Conservation (phyloP, 2,113 vertebrate genomes). For the Myanophis thanlyinensis region DNA sequence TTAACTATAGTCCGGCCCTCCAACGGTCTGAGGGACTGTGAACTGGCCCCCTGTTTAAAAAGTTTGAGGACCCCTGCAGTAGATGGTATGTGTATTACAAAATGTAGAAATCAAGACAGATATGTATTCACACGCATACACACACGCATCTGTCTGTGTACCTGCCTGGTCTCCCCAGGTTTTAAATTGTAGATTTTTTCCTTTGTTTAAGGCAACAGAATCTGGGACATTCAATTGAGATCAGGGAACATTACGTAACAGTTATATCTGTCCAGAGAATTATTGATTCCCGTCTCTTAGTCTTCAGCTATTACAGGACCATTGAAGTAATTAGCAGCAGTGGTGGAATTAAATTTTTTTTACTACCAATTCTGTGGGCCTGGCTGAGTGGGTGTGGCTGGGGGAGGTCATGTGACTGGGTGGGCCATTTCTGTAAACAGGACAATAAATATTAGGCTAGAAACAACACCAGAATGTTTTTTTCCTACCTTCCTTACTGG, state of each 20-base stretch:
- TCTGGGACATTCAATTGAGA: background rate
- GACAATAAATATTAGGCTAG: too few relatives aligned
- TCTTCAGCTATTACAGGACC: background rate
- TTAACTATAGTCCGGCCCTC: too few relatives aligned
- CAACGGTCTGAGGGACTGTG: too few relatives aligned
- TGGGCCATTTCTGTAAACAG: too few relatives aligned
- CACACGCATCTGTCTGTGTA: background rate
- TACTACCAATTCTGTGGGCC: too few relatives aligned
- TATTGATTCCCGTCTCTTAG: background rate
- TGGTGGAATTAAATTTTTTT: too few relatives aligned
- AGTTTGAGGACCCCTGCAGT: too few relatives aligned
- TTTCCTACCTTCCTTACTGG: too few relatives aligned
- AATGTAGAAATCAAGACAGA: background rate
- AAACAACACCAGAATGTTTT: too few relatives aligned
- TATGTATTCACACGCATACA: background rate
- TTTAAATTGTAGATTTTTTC: background rate
- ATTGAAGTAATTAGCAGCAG: background rate
- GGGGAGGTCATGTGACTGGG: too few relatives aligned
- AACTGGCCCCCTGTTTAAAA: too few relatives aligned
- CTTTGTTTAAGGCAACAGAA: background rate
- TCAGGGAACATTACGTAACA: background rate
- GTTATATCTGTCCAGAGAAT: background rate
- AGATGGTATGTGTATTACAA: background rate
- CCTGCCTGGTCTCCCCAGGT: background rate
- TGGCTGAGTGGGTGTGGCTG: too few relatives aligned